phyloP scores from a whole-genome alignment of 2,888 invertebrate genomes.

The Rapana venosa region DNA sequence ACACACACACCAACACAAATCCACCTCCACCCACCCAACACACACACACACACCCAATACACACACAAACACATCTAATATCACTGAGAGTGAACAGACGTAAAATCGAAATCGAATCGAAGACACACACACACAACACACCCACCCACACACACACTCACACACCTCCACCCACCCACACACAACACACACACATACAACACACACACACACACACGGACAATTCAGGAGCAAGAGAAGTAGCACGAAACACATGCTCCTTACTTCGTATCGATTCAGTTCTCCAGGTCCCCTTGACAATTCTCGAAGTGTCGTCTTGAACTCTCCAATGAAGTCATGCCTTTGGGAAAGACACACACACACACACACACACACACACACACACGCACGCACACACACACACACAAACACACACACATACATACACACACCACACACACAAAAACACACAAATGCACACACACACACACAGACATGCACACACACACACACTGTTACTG shows the following conservation, averaged over 20 bases:
- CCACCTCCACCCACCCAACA: no score
- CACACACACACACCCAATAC: no score
- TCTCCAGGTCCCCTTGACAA: conserved; percentile 60
- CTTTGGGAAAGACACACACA: conserved; percentile 54
- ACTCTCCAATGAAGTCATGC: conserved; percentile 80
- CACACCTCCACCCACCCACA: no score
- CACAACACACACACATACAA: no score
- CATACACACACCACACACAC: background rate
- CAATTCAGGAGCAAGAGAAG: background rate
- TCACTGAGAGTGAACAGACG: no score
- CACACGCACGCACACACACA: background rate
- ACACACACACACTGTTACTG: background rate
- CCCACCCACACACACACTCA: no score
- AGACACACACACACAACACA: no score
- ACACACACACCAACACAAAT: no score
- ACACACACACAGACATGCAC: background rate
- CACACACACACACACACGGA: background rate
- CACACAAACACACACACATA: background rate
- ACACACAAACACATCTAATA: no score
- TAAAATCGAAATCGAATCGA: no score
- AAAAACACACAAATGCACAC: conserved; percentile 31
- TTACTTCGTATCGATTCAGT: conserved; percentile 70
- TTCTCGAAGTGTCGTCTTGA: conserved; percentile 77
- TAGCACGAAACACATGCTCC: background rate
- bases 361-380: background rate